A percentile compares a stretch with the other conserved stretches of the same genome.
phyloP scores from a whole-genome alignment of 2,888 invertebrate species.

The Drosophila aldrichi region DNA sequence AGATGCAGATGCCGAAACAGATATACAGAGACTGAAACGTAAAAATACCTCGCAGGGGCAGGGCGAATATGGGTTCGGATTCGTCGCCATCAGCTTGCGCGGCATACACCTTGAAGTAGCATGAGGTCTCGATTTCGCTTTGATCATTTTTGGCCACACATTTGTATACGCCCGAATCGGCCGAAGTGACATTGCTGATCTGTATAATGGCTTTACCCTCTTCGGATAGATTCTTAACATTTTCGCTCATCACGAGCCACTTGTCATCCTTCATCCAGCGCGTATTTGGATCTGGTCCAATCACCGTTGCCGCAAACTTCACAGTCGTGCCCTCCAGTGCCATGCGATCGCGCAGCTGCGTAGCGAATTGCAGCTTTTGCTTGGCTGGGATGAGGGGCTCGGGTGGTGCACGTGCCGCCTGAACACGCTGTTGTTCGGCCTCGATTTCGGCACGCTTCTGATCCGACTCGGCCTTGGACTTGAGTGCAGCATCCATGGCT shows the following conservation, averaged over 20 bases:
- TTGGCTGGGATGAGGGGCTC: conserved; percentile 83
- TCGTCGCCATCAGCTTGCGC: conserved; percentile 84
- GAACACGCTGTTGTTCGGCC: conserved; percentile 61
- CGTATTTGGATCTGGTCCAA: conserved; percentile 90
- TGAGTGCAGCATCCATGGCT: conserved; percentile 84
- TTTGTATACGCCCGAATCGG: conserved; percentile 92
- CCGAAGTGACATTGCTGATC: conserved; percentile 88
- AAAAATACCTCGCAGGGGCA: conserved; percentile 88
- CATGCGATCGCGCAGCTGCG: conserved; percentile 91
- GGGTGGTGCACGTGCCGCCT: conserved; percentile 70
- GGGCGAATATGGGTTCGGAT: conserved; percentile 84
- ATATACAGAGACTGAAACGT: conserved; percentile 28
- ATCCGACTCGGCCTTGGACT: conserved; percentile 84
- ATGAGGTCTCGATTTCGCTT: conserved; percentile 90
- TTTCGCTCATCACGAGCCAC: conserved; percentile 87
- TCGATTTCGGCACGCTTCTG: conserved; percentile 77
- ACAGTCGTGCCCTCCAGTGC: conserved; percentile 91
- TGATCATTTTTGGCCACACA: conserved; percentile 92
- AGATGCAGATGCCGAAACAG: conserved; percentile 21
- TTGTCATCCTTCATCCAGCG: conserved; percentile 92
- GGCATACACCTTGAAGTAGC: conserved; percentile 87
- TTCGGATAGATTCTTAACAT: conserved; percentile 87
- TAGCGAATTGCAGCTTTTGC: conserved; percentile 88
- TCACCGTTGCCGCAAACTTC: conserved; percentile 91
- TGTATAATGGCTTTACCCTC: conserved; percentile 92